Evolutionary conservation across 2,888 invertebrate species (phyloP).

Genomic region (Hydraecia micacea): DNA sequence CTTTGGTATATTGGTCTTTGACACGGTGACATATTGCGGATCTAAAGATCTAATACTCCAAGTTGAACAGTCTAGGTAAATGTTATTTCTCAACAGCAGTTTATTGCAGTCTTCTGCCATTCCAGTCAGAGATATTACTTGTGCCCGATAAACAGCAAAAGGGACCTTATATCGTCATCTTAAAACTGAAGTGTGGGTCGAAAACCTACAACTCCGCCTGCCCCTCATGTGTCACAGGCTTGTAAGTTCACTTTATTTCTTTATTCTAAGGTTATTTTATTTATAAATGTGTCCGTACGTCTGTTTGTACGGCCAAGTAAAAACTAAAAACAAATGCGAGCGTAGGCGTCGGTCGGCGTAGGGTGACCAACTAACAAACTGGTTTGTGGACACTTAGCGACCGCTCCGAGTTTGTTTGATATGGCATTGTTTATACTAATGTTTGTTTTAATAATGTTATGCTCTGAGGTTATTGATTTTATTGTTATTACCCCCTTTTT

Average conservation of each 20-base stretch:
- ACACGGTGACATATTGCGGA: not conserved
- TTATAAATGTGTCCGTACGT: conserved; percentile 48
- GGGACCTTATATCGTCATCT: not conserved
- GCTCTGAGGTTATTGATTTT: conserved; percentile 47
- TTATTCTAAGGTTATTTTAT: conserved; percentile 49
- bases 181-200: conserved; percentile 16
- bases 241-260: conserved; percentile 31
- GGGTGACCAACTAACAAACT: conserved; percentile 59
- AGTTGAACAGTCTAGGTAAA: not conserved
- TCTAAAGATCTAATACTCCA: not conserved
- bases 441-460: conserved; percentile 57
- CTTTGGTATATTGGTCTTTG: not conserved
- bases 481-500: conserved; percentile 41
- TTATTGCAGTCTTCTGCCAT: not conserved
- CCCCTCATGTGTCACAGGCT: conserved; percentile 17
- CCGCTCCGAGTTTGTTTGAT: conserved; percentile 15
- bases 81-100: not conserved
- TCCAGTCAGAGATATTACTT: not conserved
- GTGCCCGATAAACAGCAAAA: not conserved
- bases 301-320: conserved; percentile 55
- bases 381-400: conserved; percentile 64
- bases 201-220: conserved; percentile 8
- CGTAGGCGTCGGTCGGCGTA: conserved; percentile 69
- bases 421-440: conserved; percentile 57
- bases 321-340: conserved; percentile 71